Percentiles rank a stretch among this genome's conserved stretches.
Evolutionary conservation across 2,113 vertebrate species (phyloP).

Genomic region (Pelecanus crispus): DNA sequence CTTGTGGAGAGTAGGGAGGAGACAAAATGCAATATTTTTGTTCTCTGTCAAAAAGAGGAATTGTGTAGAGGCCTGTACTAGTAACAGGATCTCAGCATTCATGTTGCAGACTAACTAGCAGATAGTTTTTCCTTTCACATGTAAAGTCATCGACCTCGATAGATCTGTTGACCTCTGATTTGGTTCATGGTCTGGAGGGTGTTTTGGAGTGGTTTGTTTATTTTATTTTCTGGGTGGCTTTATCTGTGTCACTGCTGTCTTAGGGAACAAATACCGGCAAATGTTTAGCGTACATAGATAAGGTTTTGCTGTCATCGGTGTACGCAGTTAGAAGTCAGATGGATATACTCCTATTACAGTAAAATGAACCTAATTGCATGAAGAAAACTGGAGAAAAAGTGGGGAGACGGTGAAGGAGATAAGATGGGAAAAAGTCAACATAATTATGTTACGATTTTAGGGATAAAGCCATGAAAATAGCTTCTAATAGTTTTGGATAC

Average conservation of each 20-base stretch:
- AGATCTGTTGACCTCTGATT: not conserved
- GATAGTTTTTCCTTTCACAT: not conserved
- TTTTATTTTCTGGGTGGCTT: not conserved
- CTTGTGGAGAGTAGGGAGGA: not conserved
- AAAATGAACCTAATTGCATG: not conserved
- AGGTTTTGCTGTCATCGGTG: not conserved
- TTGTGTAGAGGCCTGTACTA: not conserved
- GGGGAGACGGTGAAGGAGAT: not conserved
- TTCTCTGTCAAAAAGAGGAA: not conserved
- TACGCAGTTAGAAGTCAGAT: not conserved
- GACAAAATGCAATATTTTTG: not conserved
- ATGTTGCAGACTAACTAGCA: not conserved
- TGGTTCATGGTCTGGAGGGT: not conserved
- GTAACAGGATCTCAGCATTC: not conserved
- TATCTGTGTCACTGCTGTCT: not conserved
- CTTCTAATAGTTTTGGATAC: not conserved
- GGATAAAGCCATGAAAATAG: not conserved
- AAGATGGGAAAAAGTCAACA: not conserved
- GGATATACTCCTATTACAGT: not conserved
- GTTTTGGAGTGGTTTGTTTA: not conserved
- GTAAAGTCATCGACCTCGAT: not conserved
- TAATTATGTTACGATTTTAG: not conserved
- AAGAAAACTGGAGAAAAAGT: not conserved
- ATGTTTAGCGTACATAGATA: not conserved
- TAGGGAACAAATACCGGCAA: not conserved